These are phyloP conservation scores for Timandra comae DNA, from an alignment of 2,888 invertebrate species.

Conservation along the genomic window DNA sequence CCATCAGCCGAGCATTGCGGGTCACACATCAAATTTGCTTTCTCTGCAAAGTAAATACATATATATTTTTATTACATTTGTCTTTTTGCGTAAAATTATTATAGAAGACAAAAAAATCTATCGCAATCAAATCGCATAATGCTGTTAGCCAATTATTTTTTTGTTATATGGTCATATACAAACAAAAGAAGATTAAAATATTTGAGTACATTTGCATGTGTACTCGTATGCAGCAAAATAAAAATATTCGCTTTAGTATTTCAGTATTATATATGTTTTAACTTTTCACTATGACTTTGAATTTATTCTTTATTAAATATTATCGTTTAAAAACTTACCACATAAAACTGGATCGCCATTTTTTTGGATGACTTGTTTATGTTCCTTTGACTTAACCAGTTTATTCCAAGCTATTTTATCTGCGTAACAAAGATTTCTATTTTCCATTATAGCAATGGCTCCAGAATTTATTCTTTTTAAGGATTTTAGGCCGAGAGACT, in stretches of 20 bases:
- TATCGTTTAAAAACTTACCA: too few species aligned
- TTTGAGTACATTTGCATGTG: too few species aligned
- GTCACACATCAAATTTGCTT: slow-evolving; percentile 87
- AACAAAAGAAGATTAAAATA: too few species aligned
- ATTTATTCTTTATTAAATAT: slow-evolving; percentile 61
- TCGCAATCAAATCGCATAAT: too few species aligned
- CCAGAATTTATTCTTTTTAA: slow-evolving; percentile 91
- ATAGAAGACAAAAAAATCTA: too few species aligned
- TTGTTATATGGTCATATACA: too few species aligned
- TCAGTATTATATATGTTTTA: too few species aligned
- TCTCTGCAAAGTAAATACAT: slow-evolving; percentile 78
- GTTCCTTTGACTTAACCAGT: slow-evolving; percentile 84
- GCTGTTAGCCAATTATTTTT: too few species aligned
- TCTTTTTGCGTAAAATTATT: too few species aligned
- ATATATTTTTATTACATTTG: too few species aligned
- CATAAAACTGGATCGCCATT: slow-evolving; percentile 84
- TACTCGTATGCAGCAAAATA: too few species aligned
- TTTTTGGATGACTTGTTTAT: slow-evolving; percentile 84
- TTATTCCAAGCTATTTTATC: slow-evolving; percentile 90
- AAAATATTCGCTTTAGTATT: slow-evolving; percentile 30
- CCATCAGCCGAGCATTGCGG: slow-evolving; percentile 91
- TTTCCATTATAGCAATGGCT: slow-evolving; percentile 91
- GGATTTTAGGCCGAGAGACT: slow-evolving; percentile 88
- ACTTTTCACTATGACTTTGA: too few species aligned
- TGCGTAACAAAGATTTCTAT: slow-evolving; percentile 91